Evolutionary conservation across 53 echinoderm and acorn worm genomes (phyloP), one percentile per base, ranked within the genome.

Genomic region (Holothuria leucospilota): DNA sequence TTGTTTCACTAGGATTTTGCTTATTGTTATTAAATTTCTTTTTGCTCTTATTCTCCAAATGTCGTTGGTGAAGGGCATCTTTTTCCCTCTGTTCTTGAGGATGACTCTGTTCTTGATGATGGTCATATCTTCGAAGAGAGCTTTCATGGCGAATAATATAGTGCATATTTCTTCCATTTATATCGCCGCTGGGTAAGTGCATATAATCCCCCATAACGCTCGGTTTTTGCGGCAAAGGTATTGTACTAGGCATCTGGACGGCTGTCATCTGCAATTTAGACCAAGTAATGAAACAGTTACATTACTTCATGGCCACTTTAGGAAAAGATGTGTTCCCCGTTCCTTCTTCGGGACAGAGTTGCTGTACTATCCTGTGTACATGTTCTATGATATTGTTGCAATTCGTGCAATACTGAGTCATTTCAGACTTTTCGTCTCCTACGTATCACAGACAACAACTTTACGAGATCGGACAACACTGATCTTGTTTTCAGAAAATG

Each of bases 231-330:
- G 80, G 80, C 61, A 80, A 60, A 80, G 60, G 60, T 27, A 80
- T 61, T 61, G 80, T 80, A 38, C 80, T 80, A 80, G 80, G 80
- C 80, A 80, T 80, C 59, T 60, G 80, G 80, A 80, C 80, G 80
- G 80, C 80, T 80, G 80, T 80, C 80, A 80, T 80, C 61, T 62
- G 61, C 80, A 59, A 80, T 59, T 59, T 2, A 24, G 61, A 60
- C 30, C 67, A 2, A 12, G 28, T 29, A 21, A 21, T 67, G 20
- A 30, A 67, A 75, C 49, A 75, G n/a, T 46, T 51, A 42, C 8
- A 52, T 75, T 75, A 75, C 26, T 75, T 26, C 75, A 75, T 75
- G 75, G 49, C 51, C 75, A n/a, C n/a, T 70, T 75, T n/a, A 26
- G 4, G 74, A 51, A 15, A 26, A 49, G 49, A 8, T 52, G 18